These are phyloP conservation scores for Lacerta agilis DNA, from an alignment of 2,797 vertebrate species.

Conservation along the genomic window DNA sequence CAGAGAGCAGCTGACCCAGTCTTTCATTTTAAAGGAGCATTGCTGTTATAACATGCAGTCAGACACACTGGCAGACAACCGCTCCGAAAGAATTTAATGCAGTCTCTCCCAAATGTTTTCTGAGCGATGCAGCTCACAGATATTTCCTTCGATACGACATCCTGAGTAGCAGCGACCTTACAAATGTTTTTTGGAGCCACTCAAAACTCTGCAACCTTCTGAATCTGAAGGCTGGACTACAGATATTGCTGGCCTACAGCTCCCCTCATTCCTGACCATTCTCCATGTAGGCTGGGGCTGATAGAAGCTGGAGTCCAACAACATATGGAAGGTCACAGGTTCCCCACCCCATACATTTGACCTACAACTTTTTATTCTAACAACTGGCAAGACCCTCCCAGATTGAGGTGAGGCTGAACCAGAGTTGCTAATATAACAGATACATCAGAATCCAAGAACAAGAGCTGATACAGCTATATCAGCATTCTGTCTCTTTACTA, in stretches of 20 bases:
- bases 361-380: not conserved
- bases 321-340: not conserved
- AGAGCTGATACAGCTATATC: not conserved
- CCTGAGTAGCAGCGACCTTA: not conserved
- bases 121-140: not conserved
- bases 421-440: not conserved
- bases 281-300: not conserved
- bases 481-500: not conserved
- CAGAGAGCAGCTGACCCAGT: not conserved
- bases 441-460: not conserved
- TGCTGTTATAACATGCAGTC: not conserved
- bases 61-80: not conserved
- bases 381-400: not conserved
- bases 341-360: not conserved
- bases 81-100: not conserved
- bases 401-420: not conserved
- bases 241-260: too few relatives aligned
- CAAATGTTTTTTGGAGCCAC: not conserved
- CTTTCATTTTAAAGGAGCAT: not conserved
- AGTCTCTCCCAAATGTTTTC: not conserved
- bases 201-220: too few relatives aligned
- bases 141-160: not conserved
- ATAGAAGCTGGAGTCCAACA: not conserved
- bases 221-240: too few relatives aligned
- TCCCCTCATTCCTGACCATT: not conserved